Conservation (phyloP, 2,113 vertebrate species). For the Amphiprion percula region DNA sequence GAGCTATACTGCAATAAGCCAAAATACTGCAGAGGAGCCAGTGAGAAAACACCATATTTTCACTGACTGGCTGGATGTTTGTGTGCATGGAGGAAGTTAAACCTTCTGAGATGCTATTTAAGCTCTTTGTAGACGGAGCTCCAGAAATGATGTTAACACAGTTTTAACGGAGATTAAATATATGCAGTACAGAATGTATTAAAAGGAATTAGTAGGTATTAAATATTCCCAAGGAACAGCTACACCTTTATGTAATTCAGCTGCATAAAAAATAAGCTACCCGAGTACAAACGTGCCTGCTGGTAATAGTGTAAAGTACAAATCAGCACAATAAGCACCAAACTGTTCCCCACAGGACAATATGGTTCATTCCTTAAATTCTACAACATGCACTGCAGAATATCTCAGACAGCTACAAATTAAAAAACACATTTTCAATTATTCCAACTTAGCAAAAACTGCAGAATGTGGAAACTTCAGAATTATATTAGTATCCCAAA, state of each 20-base stretch:
- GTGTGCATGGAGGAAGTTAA: neutral
- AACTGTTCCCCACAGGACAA: neutral
- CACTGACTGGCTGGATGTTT: neutral
- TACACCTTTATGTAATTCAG: neutral
- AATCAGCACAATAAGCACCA: slow-evolving; percentile 9
- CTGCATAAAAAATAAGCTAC: neutral
- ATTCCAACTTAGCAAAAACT: neutral
- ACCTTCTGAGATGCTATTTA: slow-evolving; percentile 1
- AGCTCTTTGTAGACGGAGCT: slow-evolving; percentile 36
- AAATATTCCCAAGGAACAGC: too few relatives aligned
- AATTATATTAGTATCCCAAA: neutral
- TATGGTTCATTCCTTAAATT: neutral
- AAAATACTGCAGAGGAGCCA: slow-evolving; percentile 9
- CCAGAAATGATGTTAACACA: slow-evolving; percentile 10
- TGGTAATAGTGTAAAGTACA: neutral
- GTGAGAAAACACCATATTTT: slow-evolving; percentile 10
- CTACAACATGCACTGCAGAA: neutral
- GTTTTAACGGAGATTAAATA: slow-evolving; percentile 15
- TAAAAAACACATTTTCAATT: neutral
- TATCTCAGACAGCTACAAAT: neutral
- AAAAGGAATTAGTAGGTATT: too few relatives aligned
- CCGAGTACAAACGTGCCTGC: neutral
- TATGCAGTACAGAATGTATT: neutral
- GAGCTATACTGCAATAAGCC: slow-evolving; percentile 16
- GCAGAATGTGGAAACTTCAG: neutral